phyloP scores from a whole-genome alignment of 2,888 invertebrate species.

The Brachycybe producta region DNA sequence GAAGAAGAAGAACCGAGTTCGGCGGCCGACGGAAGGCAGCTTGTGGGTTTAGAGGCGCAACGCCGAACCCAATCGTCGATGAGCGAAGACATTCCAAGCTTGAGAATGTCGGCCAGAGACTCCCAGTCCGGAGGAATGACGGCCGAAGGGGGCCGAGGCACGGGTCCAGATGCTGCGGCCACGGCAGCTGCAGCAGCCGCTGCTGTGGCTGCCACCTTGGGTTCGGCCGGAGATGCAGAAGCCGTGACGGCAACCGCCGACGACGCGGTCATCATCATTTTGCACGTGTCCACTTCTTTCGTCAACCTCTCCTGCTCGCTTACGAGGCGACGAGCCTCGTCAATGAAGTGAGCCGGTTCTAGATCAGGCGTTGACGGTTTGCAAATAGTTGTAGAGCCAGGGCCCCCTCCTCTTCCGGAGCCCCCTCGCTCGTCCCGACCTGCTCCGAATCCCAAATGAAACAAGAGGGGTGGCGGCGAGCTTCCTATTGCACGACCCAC shows the following conservation, averaged over 20 bases:
- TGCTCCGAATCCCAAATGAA: neutral
- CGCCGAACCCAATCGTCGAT: slow-evolving; percentile 21
- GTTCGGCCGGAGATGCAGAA: slow-evolving; percentile 18
- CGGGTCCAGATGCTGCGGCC: slow-evolving; percentile 27
- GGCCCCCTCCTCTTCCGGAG: neutral
- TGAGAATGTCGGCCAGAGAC: slow-evolving; percentile 77
- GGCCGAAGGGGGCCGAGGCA: slow-evolving; percentile 42
- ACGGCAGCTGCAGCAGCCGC: slow-evolving; percentile 28
- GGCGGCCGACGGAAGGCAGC: neutral
- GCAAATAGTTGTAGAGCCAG: no score
- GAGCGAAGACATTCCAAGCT: slow-evolving; percentile 75
- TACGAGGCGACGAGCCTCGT: slow-evolving; percentile 61
- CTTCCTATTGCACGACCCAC: neutral
- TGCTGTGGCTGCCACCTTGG: slow-evolving; percentile 30
- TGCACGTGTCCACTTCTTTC: neutral
- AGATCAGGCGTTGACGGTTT: slow-evolving; percentile 29
- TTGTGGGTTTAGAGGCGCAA: neutral
- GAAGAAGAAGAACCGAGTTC: neutral
- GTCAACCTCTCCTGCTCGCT: slow-evolving; percentile 59
- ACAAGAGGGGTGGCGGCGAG: neutral
- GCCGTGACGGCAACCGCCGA: neutral
- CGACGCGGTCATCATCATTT: neutral
- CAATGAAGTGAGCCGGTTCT: slow-evolving; percentile 53
- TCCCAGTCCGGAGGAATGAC: slow-evolving; percentile 59
- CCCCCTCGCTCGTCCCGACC: neutral